Percentiles rank a stretch among this genome's conserved stretches.
Conservation (phyloP, 2,113 vertebrate species). For the cattle (Bos taurus) region DNA sequence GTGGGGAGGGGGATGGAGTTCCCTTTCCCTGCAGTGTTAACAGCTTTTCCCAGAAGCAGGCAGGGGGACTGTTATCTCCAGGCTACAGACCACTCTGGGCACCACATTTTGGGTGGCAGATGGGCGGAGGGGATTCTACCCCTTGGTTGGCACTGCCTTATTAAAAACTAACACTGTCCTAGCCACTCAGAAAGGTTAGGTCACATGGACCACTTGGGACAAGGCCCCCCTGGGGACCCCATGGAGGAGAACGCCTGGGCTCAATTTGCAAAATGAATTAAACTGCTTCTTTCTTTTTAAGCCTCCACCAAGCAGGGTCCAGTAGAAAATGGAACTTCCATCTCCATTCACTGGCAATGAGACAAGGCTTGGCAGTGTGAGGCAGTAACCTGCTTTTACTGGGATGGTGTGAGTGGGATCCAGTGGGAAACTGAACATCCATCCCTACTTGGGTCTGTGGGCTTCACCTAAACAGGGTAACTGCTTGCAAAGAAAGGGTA, state of each 20-base stretch:
- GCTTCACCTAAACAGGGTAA: neutral
- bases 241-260: neutral
- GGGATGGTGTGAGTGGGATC: neutral
- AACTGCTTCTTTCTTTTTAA: neutral
- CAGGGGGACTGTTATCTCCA: neutral
- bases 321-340: neutral
- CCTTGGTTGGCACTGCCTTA: neutral
- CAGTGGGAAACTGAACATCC: neutral
- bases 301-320: neutral
- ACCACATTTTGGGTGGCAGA: neutral
- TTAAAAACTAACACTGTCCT: neutral
- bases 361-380: neutral
- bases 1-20: no score
- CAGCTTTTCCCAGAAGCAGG: neutral
- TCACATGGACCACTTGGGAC: neutral
- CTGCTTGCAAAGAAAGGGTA: neutral
- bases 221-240: neutral
- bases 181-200: neutral
- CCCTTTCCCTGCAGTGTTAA: neutral
- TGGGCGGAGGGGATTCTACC: neutral
- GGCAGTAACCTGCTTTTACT: neutral
- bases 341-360: no score
- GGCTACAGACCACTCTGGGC: neutral
- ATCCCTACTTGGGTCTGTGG: neutral
- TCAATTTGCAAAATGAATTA: neutral